Evolutionary conservation across 2,888 invertebrate species (phyloP).

Genomic region (Octodonta nipae): DNA sequence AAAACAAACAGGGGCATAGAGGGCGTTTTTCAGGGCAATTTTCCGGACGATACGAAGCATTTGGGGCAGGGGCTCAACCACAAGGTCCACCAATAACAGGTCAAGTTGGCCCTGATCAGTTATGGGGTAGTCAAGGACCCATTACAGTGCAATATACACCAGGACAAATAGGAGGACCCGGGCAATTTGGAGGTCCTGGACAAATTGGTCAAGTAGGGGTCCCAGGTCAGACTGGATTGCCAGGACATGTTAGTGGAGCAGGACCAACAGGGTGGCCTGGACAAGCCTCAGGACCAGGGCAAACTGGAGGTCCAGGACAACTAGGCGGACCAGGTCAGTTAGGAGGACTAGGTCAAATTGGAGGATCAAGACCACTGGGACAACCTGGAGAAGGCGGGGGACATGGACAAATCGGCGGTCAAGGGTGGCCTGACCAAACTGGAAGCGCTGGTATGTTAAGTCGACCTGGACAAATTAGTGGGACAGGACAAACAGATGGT

Average conservation of each 20-base stretch:
- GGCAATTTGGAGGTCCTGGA: not conserved
- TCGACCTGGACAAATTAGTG: not conserved
- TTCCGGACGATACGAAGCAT: constrained; percentile 20
- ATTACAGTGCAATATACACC: constrained; percentile 2
- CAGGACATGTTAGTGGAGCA: constrained; percentile 3
- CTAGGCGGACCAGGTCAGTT: constrained; percentile 7
- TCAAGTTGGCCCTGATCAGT: constrained; percentile 6
- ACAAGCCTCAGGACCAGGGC: not conserved
- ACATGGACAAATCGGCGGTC: constrained; percentile 1
- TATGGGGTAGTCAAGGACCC: constrained; percentile 3
- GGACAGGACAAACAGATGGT: too few species aligned
- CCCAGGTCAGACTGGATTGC: constrained; percentile 9
- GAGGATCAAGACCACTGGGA: not conserved
- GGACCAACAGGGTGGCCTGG: not conserved
- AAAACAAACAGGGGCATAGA: constrained; percentile 14
- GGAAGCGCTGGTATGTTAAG: not conserved
- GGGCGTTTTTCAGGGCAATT: constrained; percentile 24
- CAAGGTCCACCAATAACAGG: constrained; percentile 6
- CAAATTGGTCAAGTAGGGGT: constrained; percentile 4
- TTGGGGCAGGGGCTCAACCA: constrained; percentile 6
- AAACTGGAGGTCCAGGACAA: not conserved
- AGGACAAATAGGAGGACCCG: constrained; percentile 4
- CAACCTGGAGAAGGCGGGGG: constrained; percentile 5
- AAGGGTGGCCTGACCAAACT: not conserved
- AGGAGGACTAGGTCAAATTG: constrained; percentile 1